Base-by-base conservation (phyloP, 2,888 invertebrate genomes). In the Himalopsyche anomala region DNA sequence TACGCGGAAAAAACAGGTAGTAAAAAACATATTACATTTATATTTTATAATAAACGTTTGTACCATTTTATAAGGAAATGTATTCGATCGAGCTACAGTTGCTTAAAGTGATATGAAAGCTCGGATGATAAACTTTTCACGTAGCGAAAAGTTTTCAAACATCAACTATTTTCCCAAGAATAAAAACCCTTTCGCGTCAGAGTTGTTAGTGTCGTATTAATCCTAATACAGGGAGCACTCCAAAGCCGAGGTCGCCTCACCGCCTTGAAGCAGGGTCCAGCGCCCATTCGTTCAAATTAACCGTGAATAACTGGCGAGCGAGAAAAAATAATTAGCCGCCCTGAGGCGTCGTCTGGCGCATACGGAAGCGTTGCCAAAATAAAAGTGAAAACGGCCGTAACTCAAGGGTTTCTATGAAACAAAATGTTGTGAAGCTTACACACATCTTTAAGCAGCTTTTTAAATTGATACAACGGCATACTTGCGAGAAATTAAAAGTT, bases 251-350 rank as follows among this genome's bases (percentile, higher is more conserved):
- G 28, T 51, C 45, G 28, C 19, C 79, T 51, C 19, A 9, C n/a
- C 19, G 40, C 80, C 80, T 42, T n/a, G n/a, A 55, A 62, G 82
- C 62, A 19, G 85, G 74, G 80, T n/a, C 54, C 82, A 80, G 81
- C 84, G 87, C 83, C 86, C 88, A 88, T 88, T 88, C 87, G 84
- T 88, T 85, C 83, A 88, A 85, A 88, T 88, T 88, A 88, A 80
- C 88, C 82, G 83, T 83, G 86, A 86, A 88, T 86, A 86, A 88
- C 85, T 82, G 74, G 56, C 69, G 45, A 74, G 28, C 40, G 79
- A 81, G 84, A 85, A 86, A 84, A 84, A 86, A 86, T 86, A 62
- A 62, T 62, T 62, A 62, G 62, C 62, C 62, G 62, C 62, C 62
- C 62, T 6, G 62, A 62, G 62, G 62, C 62, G 62, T 62, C 62